A percentile compares a stretch with the other conserved stretches of the same genome.
Evolutionary conservation across 2,113 vertebrate species (phyloP).

Genomic region (Mesoclemmys tuberculata): DNA sequence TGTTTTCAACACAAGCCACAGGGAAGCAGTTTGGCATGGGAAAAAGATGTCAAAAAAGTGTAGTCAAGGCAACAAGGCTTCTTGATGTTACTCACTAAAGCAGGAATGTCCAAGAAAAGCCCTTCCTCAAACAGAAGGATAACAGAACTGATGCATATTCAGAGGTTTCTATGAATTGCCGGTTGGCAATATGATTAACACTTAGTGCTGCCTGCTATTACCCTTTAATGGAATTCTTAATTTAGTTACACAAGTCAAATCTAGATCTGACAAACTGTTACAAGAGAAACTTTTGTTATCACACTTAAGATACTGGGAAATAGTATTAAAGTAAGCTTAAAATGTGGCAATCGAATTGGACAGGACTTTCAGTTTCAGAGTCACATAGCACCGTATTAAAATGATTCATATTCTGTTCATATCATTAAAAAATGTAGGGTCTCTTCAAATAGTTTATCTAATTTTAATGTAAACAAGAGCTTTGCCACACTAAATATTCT

Average conservation of each 20-base stretch:
- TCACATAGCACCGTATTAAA: background rate
- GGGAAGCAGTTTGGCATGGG: slow-evolving; percentile 14
- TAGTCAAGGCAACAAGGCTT: slow-evolving; percentile 30
- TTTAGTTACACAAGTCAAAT: background rate
- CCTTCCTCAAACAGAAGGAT: background rate
- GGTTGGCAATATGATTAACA: background rate
- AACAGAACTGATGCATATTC: background rate
- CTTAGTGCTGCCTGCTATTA: background rate
- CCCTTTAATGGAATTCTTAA: background rate
- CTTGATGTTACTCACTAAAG: slow-evolving; percentile 31
- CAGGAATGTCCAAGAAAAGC: slow-evolving; percentile 22
- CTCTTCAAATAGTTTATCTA: background rate
- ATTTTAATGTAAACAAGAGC: slow-evolving; percentile 44
- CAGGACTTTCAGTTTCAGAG: background rate
- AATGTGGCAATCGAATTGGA: background rate
- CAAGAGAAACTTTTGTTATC: background rate
- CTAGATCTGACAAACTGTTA: background rate
- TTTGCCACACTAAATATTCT: slow-evolving; percentile 69
- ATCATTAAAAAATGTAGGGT: slow-evolving; percentile 5
- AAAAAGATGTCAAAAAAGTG: background rate
- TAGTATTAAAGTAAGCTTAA: background rate
- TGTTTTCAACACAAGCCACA: slow-evolving; percentile 2
- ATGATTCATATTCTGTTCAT: background rate
- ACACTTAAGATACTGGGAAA: background rate
- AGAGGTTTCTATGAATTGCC: background rate